Conservation (phyloP, 2,113 vertebrate genomes). For the Tachysurus vachellii region DNA sequence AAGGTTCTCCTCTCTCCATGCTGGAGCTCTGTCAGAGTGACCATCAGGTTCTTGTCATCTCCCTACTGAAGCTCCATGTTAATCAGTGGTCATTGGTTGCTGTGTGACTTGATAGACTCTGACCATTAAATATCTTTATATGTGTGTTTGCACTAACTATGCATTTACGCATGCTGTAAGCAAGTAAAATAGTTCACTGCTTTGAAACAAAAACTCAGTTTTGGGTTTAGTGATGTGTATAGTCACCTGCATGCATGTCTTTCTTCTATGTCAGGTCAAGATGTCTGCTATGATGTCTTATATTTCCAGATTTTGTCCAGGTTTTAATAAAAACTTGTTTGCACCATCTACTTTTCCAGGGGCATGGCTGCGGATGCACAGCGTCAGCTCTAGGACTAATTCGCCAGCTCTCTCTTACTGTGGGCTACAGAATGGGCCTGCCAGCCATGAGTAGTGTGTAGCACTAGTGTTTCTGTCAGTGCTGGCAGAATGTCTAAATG, state of each 20-base stretch:
- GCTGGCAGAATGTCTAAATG: conserved; percentile 37
- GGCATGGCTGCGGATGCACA: neutral
- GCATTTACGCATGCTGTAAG: neutral
- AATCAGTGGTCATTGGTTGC: neutral
- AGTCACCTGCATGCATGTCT: neutral
- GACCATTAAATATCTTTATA: neutral
- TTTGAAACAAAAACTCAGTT: neutral
- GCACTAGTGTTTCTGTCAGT: conserved; percentile 16
- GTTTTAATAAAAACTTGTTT: conserved; percentile 10
- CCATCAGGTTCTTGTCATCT: no score
- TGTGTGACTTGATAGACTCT: neutral
- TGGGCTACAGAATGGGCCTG: conserved; percentile 37
- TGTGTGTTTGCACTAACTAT: neutral
- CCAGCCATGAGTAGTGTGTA: conserved; percentile 23
- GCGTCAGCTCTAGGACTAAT: neutral
- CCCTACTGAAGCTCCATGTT: neutral
- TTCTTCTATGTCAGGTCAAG: neutral
- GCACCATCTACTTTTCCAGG: neutral
- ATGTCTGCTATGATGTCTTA: neutral
- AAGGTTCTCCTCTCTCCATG: no score
- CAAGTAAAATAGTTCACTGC: neutral
- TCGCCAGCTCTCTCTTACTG: conserved; percentile 30
- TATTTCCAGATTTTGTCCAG: neutral
- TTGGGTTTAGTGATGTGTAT: neutral
- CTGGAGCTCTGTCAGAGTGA: no score